Percentiles rank a stretch among this genome's conserved stretches.
Evolutionary conservation across 2,888 invertebrate genomes (phyloP).

Genomic region (Pyralis farinalis): DNA sequence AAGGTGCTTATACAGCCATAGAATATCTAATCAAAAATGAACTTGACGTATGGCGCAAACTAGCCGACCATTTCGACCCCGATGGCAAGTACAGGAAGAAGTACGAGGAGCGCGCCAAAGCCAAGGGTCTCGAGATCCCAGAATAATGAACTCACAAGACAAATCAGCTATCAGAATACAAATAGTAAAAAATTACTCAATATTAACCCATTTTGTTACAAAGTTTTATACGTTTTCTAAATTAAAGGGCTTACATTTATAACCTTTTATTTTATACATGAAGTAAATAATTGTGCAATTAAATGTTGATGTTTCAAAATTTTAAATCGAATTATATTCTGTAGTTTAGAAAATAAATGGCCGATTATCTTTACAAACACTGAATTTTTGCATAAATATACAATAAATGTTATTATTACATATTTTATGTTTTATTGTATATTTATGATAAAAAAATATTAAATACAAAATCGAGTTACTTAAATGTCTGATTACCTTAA

Average conservation of each 20-base stretch:
- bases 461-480: too few species aligned
- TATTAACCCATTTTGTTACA: neutral
- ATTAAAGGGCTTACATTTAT: slow-evolving; percentile 3
- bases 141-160: slow-evolving; percentile 19
- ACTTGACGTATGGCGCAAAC: slow-evolving; percentile 82
- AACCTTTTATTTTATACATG: neutral
- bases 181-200: neutral
- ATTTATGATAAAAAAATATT: too few species aligned
- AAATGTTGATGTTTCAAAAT: too few species aligned
- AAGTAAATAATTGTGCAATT: too few species aligned
- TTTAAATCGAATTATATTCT: too few species aligned
- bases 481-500: too few species aligned
- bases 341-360: too few species aligned
- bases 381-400: too few species aligned
- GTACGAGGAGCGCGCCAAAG: slow-evolving; percentile 81
- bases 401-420: too few species aligned
- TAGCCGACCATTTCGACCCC: slow-evolving; percentile 86
- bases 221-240: slow-evolving; percentile 4
- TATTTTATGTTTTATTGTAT: too few species aligned
- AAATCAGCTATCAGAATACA: neutral
- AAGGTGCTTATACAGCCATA: slow-evolving; percentile 83
- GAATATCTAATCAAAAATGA: slow-evolving; percentile 84
- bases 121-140: slow-evolving; percentile 66
- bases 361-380: too few species aligned
- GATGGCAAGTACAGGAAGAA: slow-evolving; percentile 83